Percentiles rank a stretch among this genome's conserved stretches.
Evolutionary conservation across 2,888 invertebrate species (phyloP).

Genomic region (Camponotus fellah): DNA sequence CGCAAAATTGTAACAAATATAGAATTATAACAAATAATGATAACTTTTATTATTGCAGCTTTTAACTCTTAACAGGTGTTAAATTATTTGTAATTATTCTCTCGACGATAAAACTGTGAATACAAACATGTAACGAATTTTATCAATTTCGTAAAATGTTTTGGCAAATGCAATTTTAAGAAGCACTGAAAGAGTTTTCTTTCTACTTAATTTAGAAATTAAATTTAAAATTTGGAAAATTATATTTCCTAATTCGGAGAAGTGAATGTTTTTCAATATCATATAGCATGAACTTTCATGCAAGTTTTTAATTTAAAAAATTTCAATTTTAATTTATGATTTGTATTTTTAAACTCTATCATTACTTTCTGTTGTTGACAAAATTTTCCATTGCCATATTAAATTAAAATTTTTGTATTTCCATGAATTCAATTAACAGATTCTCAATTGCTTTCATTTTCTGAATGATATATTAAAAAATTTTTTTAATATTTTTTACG

Average conservation of each 20-base stretch:
- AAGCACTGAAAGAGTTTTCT: not conserved
- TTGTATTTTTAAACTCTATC: constrained; percentile 1
- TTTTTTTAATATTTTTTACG: not conserved
- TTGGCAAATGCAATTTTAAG: not conserved
- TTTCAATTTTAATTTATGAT: not conserved
- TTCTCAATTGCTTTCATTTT: not conserved
- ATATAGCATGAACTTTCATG: not conserved
- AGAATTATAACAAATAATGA: not conserved
- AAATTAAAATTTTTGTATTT: constrained; percentile 1
- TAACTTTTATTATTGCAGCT: not conserved
- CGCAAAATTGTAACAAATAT: not conserved
- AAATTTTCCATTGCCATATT: not conserved
- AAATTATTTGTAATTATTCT: not conserved
- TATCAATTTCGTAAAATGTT: not conserved
- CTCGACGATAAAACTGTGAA: not conserved
- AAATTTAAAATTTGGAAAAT: not conserved
- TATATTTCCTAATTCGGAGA: not conserved
- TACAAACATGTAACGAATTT: not conserved
- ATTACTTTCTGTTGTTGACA: not conserved
- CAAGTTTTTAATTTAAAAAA: not conserved
- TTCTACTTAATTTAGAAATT: constrained; percentile 14
- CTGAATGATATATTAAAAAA: constrained; percentile 2
- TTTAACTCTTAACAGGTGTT: not conserved
- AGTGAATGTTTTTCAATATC: not conserved
- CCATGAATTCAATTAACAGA: constrained; percentile 27